These are phyloP conservation scores for Bombus difficillimus DNA, from an alignment of 1,140 invertebrate genomes.

Conservation along the genomic window DNA sequence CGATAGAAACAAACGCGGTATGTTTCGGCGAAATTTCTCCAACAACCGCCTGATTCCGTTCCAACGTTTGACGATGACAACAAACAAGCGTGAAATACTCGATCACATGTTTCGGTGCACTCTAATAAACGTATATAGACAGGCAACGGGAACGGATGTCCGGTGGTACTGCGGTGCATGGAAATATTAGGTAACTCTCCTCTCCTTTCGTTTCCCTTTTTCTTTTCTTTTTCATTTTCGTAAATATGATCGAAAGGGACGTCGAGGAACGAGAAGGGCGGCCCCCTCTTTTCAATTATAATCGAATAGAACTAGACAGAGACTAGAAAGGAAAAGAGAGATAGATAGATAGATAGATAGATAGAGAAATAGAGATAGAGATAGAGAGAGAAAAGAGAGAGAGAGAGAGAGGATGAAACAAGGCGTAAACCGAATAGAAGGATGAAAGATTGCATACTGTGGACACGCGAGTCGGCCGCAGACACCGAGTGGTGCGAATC, in stretches of 20 bases:
- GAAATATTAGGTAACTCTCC: constrained; percentile 16
- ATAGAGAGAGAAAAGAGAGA: not conserved
- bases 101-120: constrained; percentile 37
- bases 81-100: constrained; percentile 43
- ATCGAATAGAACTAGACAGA: not conserved
- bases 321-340: not conserved
- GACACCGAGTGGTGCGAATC: constrained; percentile 83
- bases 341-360: not conserved
- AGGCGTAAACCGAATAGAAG: constrained; percentile 14
- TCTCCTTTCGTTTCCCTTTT: not conserved
- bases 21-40: not conserved
- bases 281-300: not conserved
- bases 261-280: not conserved
- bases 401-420: constrained; percentile 16
- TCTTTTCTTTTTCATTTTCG: not conserved
- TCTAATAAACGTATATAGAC: constrained; percentile 46
- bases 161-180: constrained; percentile 40
- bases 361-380: not conserved
- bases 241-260: not conserved
- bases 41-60: constrained; percentile 25
- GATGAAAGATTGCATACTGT: constrained; percentile 78
- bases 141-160: constrained; percentile 46
- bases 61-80: constrained; percentile 15
- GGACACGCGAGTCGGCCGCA: constrained; percentile 82
- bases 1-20: not conserved